These are phyloP conservation scores for Cinclus cinclus DNA, from an alignment of 2,113 vertebrate species.

Conservation along the genomic window DNA sequence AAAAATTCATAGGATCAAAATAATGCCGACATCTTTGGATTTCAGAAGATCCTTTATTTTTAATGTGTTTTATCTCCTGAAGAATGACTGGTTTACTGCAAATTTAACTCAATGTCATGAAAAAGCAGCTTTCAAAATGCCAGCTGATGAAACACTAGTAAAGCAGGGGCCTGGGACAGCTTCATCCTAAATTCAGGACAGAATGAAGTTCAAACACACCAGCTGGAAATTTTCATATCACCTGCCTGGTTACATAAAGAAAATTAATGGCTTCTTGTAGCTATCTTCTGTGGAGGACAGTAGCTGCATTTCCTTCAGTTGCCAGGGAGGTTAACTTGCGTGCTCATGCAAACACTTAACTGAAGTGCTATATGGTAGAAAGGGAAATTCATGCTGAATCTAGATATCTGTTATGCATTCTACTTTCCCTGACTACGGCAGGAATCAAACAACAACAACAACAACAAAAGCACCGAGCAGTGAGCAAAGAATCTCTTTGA, in stretches of 20 bases:
- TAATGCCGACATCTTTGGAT: neutral
- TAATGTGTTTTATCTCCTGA: neutral
- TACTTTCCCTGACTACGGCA: neutral
- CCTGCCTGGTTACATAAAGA: neutral
- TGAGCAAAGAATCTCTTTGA: slow-evolving; percentile 7
- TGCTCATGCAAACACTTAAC: neutral
- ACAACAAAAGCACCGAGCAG: neutral
- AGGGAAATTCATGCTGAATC: neutral
- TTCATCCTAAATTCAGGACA: neutral
- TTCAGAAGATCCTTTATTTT: neutral
- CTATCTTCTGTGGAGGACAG: neutral
- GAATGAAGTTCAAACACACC: neutral
- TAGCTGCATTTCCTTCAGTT: neutral
- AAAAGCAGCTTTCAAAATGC: neutral
- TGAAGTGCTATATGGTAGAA: neutral
- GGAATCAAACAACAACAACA: neutral
- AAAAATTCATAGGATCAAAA: neutral
- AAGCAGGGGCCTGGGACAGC: neutral
- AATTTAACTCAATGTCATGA: neutral
- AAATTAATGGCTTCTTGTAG: neutral
- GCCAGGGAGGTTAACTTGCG: neutral
- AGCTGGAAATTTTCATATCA: neutral
- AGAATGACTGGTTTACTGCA: neutral
- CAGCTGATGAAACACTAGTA: neutral
- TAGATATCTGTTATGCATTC: neutral